Base-by-base conservation (phyloP, 2,113 vertebrate genomes). In the Scytalopus superciliaris region DNA sequence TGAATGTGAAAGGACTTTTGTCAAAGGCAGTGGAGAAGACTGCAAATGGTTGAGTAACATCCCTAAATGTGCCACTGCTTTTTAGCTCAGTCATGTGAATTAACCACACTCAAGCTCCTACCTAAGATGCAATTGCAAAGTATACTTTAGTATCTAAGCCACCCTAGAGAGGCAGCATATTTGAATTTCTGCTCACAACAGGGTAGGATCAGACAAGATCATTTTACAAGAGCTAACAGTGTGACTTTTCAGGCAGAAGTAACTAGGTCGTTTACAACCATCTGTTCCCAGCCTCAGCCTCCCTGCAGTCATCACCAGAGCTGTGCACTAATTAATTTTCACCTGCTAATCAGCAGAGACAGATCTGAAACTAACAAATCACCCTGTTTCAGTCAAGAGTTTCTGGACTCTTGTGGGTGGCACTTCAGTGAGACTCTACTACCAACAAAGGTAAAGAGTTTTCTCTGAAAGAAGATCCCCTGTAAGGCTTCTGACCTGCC, bases 211-310 rank as follows among this genome's bases (percentile, higher is more conserved):
- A 77, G 67, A 82, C 40, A 59, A 68, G 76, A 64, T 45, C 75
- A 56, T 42, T 93, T 93, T 45, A 83, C 79, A 59, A 27, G 64
- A 86, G 37, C 60, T 47, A 84, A 10, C 10, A 3, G 76, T 28
- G 68, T 93, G 83, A 81, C 79, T 92, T 62, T 75, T 74, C 90
- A 95, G 94, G 95, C 95, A 92, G 88, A 84, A 90, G 83, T 93
- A 97, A 94, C 79, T 70, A 89, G 90, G 92, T 94, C 90, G 72
- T 75, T 94, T 84, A 53, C 86, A 86, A 63, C 94, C 93, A 95
- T 90, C 96, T 95, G 95, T 90, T 95, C 91, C 35, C 6, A 45
- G 59, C 59, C 80, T 66, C 59, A 24, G 67, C n/a, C 68, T 86
- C 85, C 79, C 79, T 27, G 59, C 0, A 0, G 72, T 63, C 76